Conservation (phyloP, 2,797 vertebrate species). For the Leontopithecus rosalia region DNA sequence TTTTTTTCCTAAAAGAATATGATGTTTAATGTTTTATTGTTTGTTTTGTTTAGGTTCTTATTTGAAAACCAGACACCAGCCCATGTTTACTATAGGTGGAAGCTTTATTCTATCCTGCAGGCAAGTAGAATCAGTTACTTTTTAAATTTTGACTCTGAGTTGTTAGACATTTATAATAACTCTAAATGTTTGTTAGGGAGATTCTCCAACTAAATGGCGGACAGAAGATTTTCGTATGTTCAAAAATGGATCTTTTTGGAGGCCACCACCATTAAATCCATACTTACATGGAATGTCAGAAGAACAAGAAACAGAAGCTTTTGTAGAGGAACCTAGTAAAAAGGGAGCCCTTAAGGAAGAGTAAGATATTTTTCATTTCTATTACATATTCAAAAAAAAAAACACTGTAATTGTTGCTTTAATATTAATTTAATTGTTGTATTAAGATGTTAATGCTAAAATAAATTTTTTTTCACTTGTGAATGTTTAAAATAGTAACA, state of each 20-base stretch:
- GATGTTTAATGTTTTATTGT: not conserved
- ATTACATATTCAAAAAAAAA: slow-evolving; percentile 19
- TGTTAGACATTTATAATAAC: slow-evolving; percentile 19
- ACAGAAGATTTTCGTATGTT: slow-evolving; percentile 99
- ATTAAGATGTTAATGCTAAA: slow-evolving; percentile 15
- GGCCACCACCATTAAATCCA: slow-evolving; percentile 96
- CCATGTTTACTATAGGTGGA: slow-evolving; percentile 99
- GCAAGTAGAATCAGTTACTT: slow-evolving; percentile 83
- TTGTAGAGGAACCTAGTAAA: slow-evolving; percentile 94
- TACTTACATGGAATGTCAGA: slow-evolving; percentile 97
- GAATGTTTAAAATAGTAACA: slow-evolving; percentile 19
- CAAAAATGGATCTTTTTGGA: slow-evolving; percentile 98
- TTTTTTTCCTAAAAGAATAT: not conserved
- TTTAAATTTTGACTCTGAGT: slow-evolving; percentile 39
- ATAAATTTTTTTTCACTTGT: slow-evolving; percentile 15
- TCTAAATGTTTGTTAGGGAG: slow-evolving; percentile 87
- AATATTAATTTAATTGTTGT: too few relatives aligned
- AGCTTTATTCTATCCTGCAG: slow-evolving; percentile 98
- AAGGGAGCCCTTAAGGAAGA: slow-evolving; percentile 98
- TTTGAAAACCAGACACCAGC: slow-evolving; percentile 99
- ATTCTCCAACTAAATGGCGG: slow-evolving; percentile 96
- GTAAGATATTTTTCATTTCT: slow-evolving; percentile 84
- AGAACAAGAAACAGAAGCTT: slow-evolving; percentile 94
- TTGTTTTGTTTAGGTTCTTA: slow-evolving; percentile 91
- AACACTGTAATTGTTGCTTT: not conserved